Conservation (phyloP, 2,888 invertebrate genomes). For the Drosophila nigricruria region DNA sequence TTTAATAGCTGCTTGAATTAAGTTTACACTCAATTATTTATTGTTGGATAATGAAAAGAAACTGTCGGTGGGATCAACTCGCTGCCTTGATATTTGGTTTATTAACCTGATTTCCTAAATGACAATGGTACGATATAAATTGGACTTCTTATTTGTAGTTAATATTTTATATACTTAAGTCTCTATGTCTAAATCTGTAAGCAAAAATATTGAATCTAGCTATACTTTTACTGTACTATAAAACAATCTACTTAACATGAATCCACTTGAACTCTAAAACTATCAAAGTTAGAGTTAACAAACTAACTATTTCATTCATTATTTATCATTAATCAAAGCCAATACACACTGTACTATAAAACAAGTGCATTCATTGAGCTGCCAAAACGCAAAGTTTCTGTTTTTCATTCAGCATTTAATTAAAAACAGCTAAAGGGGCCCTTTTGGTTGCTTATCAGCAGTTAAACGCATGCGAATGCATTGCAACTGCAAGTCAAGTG, state of each 20-base stretch:
- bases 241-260: neutral
- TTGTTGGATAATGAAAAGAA: slow-evolving; percentile 2
- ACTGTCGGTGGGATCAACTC: neutral
- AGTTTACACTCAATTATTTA: neutral
- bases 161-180: too few relatives aligned
- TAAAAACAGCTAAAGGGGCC: slow-evolving; percentile 19
- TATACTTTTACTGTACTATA: neutral
- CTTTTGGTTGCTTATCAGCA: slow-evolving; percentile 38
- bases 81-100: neutral
- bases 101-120: neutral
- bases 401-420: slow-evolving; percentile 51
- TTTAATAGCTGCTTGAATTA: slow-evolving; percentile 6
- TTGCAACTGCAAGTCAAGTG: slow-evolving; percentile 47
- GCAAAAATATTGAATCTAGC: too few relatives aligned
- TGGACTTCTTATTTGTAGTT: too few relatives aligned
- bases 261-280: too few relatives aligned
- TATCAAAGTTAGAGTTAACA: neutral
- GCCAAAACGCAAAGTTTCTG: slow-evolving; percentile 21
- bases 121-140: neutral
- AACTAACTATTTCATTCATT: neutral
- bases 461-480: slow-evolving; percentile 31
- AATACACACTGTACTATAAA: slow-evolving; percentile 25
- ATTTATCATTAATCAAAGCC: neutral
- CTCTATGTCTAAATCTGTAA: too few relatives aligned
- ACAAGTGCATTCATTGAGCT: slow-evolving; percentile 32